Conservation (phyloP, 64 coral and sea anemone species). For the Stichodactyla helianthus region DNA sequence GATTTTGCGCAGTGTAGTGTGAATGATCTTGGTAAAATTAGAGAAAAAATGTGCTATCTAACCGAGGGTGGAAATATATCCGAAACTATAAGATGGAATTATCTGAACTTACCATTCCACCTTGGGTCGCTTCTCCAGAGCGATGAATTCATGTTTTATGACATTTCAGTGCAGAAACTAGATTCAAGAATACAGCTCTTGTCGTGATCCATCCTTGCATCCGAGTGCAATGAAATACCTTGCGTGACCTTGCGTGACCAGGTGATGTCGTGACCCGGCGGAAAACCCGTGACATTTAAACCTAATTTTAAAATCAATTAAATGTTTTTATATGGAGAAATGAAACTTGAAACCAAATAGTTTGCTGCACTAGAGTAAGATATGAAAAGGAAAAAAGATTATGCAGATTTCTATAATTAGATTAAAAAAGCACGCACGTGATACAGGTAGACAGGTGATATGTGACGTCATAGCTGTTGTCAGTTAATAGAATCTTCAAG, state of each 20-base stretch:
- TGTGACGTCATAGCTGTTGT: constrained; percentile 15
- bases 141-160: not conserved
- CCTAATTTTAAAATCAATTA: not conserved
- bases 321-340: not conserved
- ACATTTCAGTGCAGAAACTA: not conserved
- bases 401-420: no score
- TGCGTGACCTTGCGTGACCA: not conserved
- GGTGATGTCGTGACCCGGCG: not conserved
- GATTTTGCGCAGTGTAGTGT: not conserved
- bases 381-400: no score
- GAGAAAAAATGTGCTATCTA: no score
- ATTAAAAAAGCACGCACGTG: not conserved
- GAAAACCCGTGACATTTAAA: not conserved
- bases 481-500: not conserved
- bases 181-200: not conserved
- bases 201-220: not conserved
- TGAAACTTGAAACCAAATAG: not conserved
- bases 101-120: not conserved
- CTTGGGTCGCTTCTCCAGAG: not conserved
- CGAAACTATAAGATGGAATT: not conserved
- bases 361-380: no score
- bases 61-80: no score
- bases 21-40: not conserved
- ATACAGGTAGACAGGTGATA: not conserved
- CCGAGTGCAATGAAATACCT: not conserved